Conservation (phyloP, 2,797 vertebrate genomes). For the Pangasius krempfi region DNA sequence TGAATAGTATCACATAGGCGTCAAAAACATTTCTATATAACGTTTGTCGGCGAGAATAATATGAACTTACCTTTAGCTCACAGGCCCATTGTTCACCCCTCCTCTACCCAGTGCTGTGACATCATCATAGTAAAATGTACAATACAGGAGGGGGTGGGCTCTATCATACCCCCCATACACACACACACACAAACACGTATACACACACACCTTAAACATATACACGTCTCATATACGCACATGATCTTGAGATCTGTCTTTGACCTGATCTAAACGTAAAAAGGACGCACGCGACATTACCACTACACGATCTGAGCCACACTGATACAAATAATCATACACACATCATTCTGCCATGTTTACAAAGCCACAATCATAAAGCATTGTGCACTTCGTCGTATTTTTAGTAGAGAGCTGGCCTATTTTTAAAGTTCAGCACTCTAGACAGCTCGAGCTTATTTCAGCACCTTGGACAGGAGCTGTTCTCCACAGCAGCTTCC, state of each 20-base stretch:
- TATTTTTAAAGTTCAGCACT: constrained; percentile 67
- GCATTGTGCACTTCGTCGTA: not conserved
- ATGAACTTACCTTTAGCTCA: constrained; percentile 92
- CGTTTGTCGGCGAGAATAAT: constrained; percentile 86
- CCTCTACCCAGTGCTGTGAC: constrained; percentile 81
- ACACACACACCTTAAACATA: constrained; percentile 18
- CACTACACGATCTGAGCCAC: not conserved
- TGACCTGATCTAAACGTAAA: not conserved
- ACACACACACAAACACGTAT: constrained; percentile 1
- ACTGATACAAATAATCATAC: not conserved
- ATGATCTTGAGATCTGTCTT: not conserved
- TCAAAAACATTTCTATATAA: constrained; percentile 68
- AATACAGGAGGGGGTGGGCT: constrained; percentile 76
- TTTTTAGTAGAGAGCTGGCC: not conserved
- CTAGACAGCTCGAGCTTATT: constrained; percentile 67
- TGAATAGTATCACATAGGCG: constrained; percentile 8
- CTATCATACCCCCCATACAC: constrained; percentile 56
- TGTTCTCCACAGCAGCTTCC: constrained; percentile 25
- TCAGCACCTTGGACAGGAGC: constrained; percentile 81
- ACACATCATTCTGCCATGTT: not conserved
- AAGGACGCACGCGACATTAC: not conserved
- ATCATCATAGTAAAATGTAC: constrained; percentile 86
- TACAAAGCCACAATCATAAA: not conserved
- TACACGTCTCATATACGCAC: constrained; percentile 11
- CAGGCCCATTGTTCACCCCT: constrained; percentile 78